phyloP scores from a whole-genome alignment of 2,113 vertebrate species.

The Phyllopteryx taeniolatus region DNA sequence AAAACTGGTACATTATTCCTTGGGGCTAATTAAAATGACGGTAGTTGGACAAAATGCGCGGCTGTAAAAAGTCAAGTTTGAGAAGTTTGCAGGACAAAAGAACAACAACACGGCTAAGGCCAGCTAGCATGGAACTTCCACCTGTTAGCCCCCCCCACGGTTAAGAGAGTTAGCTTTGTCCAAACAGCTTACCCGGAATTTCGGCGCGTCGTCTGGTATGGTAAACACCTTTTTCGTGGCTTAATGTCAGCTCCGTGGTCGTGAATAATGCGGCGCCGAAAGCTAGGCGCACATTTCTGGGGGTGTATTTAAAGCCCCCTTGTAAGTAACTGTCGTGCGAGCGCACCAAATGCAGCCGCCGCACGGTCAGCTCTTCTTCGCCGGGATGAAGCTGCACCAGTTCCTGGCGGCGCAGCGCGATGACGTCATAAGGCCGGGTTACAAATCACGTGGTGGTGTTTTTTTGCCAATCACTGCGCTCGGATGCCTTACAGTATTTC shows the following conservation, averaged over 20 bases:
- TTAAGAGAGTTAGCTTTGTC: constrained; percentile 25
- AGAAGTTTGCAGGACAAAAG: constrained; percentile 49
- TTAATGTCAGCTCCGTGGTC: constrained; percentile 3
- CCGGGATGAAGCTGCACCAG: not conserved
- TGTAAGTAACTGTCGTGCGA: not conserved
- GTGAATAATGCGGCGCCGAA: not conserved
- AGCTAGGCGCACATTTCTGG: not conserved
- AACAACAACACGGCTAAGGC: constrained; percentile 49
- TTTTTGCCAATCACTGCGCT: not conserved
- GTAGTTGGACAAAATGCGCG: fast-evolving
- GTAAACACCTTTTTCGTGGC: not conserved
- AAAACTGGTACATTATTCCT: not conserved
- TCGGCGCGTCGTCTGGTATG: not conserved
- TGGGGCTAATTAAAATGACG: too few relatives aligned
- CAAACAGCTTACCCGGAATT: constrained; percentile 57
- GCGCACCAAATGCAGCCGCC: constrained; percentile 1
- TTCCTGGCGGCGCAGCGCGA: not conserved
- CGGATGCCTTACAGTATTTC: not conserved
- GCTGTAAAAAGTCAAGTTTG: not conserved
- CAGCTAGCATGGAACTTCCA: constrained; percentile 42
- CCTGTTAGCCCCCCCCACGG: constrained; percentile 27
- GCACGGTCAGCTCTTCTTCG: not conserved
- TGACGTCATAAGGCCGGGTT: not conserved
- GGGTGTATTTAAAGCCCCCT: not conserved
- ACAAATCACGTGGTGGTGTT: not conserved